These are phyloP conservation scores for Microtus obscurus DNA, from an alignment of 2,797 vertebrate genomes.

Conservation along the genomic window DNA sequence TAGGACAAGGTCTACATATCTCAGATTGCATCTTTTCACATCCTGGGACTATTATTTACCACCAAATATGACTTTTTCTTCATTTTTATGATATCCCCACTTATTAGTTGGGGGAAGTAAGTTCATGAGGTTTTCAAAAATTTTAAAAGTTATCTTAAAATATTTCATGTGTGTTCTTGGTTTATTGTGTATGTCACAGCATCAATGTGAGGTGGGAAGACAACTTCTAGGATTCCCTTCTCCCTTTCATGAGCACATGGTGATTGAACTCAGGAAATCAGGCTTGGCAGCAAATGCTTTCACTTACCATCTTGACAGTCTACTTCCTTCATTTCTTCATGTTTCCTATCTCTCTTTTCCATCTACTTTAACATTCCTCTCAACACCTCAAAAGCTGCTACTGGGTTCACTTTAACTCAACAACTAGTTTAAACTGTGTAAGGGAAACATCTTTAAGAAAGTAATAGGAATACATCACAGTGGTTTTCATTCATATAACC, in stretches of 20 bases:
- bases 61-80: not conserved
- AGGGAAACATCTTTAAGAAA: not conserved
- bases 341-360: not conserved
- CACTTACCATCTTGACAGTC: not conserved
- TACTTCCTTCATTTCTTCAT: not conserved
- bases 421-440: not conserved
- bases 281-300: not conserved
- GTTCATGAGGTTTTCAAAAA: too few relatives aligned
- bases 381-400: not conserved
- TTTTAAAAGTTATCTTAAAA: too few relatives aligned
- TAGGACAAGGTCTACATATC: not conserved
- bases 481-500: not conserved
- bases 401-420: not conserved
- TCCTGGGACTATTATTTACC: not conserved
- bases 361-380: not conserved
- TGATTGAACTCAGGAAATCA: not conserved
- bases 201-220: not conserved
- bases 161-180: too few relatives aligned
- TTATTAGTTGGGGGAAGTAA: not conserved
- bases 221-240: not conserved
- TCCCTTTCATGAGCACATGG: too few relatives aligned
- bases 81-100: not conserved
- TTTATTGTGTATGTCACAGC: not conserved
- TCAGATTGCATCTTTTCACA: rapidly evolving
- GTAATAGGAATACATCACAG: not conserved